Evolutionary conservation across 1,140 invertebrate genomes (phyloP).

Genomic region (Campoletis sonorensis): DNA sequence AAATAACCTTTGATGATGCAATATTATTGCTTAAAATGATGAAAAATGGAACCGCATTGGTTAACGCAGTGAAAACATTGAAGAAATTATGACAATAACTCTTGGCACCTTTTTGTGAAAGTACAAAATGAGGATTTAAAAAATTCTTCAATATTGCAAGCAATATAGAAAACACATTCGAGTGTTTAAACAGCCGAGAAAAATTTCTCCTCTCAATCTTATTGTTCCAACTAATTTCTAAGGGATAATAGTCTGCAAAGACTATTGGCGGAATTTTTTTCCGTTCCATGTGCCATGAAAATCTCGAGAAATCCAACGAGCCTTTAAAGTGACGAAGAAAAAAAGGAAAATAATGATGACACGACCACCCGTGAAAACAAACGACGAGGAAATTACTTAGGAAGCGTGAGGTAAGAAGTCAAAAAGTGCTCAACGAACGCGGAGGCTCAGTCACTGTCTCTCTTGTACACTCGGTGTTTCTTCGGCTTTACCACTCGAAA

Average conservation of each 20-base stretch:
- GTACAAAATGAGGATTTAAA: no score
- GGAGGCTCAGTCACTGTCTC: background rate
- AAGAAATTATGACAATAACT: no score
- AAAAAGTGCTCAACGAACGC: background rate
- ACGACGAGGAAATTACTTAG: background rate
- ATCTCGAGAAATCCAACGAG: no score
- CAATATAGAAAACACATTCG: no score
- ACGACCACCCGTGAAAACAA: constrained; percentile 40
- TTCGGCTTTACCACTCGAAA: constrained; percentile 34
- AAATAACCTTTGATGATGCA: no score
- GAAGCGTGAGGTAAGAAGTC: background rate
- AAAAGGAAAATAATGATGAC: constrained; percentile 33
- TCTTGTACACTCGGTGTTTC: no score
- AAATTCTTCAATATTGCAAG: no score
- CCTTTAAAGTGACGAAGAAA: background rate
- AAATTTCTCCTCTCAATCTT: background rate
- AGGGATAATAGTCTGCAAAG: background rate
- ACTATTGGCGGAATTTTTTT: background rate
- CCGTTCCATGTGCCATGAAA: no score
- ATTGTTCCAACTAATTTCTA: background rate
- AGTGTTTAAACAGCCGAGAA: background rate
- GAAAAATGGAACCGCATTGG: no score
- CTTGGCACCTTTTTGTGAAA: no score
- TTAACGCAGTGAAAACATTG: no score
- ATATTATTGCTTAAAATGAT: no score